phyloP scores from a whole-genome alignment of 2,113 vertebrate species.

The Patagioenas fasciata region DNA sequence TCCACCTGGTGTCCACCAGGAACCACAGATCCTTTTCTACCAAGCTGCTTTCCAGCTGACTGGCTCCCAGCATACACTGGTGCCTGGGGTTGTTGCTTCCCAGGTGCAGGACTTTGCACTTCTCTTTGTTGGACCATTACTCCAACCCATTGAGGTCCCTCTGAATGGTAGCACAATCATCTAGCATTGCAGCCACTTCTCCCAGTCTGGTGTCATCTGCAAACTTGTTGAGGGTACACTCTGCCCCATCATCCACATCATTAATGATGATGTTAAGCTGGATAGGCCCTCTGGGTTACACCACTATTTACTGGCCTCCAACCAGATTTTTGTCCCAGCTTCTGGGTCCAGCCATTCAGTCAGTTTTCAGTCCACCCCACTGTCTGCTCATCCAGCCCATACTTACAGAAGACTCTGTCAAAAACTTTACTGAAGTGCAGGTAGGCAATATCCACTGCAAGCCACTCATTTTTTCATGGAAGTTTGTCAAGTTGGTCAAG shows the following conservation, averaged over 20 bases:
- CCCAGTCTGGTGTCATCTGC: background rate
- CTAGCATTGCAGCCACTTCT: background rate
- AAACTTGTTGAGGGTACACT: background rate
- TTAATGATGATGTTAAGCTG: background rate
- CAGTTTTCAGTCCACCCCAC: background rate
- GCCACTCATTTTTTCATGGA: background rate
- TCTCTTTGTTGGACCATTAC: background rate
- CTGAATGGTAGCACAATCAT: background rate
- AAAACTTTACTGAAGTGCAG: background rate
- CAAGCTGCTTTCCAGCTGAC: background rate
- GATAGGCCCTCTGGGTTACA: background rate
- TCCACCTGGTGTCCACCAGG: background rate
- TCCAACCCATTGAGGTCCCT: background rate
- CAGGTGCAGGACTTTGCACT: background rate
- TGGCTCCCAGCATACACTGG: too few relatives aligned
- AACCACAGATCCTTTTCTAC: background rate
- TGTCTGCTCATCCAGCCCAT: background rate
- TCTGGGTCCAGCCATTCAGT: background rate
- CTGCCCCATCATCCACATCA: background rate
- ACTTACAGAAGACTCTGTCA: fast-evolving
- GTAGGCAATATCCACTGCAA: background rate
- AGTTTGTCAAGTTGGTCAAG: background rate
- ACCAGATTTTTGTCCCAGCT: background rate
- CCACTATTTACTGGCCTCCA: background rate
- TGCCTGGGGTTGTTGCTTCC: background rate